Percentiles rank a stretch among this genome's conserved stretches.
phyloP scores from a whole-genome alignment of 2,113 vertebrate genomes.

The Nansenia antarctica region DNA sequence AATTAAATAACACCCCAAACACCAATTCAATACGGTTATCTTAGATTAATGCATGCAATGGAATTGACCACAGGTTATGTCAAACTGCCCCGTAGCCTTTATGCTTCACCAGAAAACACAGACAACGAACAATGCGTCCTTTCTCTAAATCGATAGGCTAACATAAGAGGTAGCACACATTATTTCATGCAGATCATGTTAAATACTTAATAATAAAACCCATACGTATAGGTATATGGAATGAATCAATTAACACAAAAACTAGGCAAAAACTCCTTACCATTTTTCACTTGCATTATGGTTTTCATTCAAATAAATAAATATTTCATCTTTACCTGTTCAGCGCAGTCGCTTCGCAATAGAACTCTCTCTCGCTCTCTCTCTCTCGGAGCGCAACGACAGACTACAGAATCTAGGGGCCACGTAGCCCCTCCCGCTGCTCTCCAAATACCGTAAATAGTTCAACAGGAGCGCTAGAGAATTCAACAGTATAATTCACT shows the following conservation, averaged over 20 bases:
- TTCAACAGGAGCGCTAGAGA: neutral
- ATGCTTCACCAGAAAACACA: constrained; percentile 15
- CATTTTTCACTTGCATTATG: neutral
- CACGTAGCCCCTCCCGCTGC: constrained; percentile 52
- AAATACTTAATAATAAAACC: neutral
- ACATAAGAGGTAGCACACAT: constrained; percentile 43
- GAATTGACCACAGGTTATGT: neutral
- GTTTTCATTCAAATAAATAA: neutral
- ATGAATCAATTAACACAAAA: neutral
- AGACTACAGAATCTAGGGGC: constrained; percentile 26
- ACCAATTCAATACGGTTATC: too few species aligned
- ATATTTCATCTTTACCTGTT: constrained; percentile 68
- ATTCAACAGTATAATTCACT: neutral
- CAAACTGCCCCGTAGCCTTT: too few species aligned
- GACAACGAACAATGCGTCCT: constrained; percentile 66
- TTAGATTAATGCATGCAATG: neutral
- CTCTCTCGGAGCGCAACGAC: constrained; percentile 63
- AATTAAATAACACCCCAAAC: too few species aligned
- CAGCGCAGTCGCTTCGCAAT: constrained; percentile 62
- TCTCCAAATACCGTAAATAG: constrained; percentile 68
- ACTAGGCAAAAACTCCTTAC: neutral
- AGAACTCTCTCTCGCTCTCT: constrained; percentile 69
- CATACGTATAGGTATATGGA: neutral
- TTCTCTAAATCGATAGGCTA: constrained; percentile 41
- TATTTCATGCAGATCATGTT: constrained; percentile 36